These are phyloP conservation scores for Callyntrura sp. DNA, from an alignment of 2,888 invertebrate genomes.

Conservation along the genomic window DNA sequence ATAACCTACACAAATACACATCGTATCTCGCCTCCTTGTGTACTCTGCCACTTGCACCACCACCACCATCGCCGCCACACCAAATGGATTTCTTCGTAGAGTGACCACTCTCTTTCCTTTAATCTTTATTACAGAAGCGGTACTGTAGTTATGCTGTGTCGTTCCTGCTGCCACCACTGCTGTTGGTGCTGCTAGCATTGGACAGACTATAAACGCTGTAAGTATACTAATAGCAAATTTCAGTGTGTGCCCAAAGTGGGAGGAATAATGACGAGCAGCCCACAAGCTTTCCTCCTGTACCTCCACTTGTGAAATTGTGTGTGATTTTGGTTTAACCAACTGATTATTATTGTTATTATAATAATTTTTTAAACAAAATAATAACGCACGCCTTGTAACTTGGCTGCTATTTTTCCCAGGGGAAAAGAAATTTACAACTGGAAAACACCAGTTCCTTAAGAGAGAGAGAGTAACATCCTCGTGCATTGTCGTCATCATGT, in stretches of 20 bases:
- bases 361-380: slow-evolving; percentile 41
- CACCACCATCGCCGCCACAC: neutral
- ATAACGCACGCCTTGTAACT: neutral
- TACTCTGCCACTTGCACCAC: neutral
- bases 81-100: slow-evolving; percentile 50
- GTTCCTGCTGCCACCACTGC: neutral
- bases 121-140: slow-evolving; percentile 48
- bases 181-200: neutral
- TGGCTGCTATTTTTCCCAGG: too few relatives aligned
- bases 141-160: slow-evolving; percentile 5
- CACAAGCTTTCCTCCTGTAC: slow-evolving; percentile 43
- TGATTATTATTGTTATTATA: slow-evolving; percentile 35
- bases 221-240: slow-evolving; percentile 13
- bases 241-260: slow-evolving; percentile 68
- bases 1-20: slow-evolving; percentile 8
- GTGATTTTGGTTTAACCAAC: slow-evolving; percentile 48
- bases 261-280: slow-evolving; percentile 63
- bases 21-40: neutral
- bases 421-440: too few relatives aligned
- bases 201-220: slow-evolving; percentile 13
- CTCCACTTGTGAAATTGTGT: slow-evolving; percentile 57
- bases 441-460: too few relatives aligned
- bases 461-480: neutral
- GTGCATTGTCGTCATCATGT: slow-evolving; percentile 55
- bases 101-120: slow-evolving; percentile 61